These are phyloP conservation scores for Nerophis ophidion DNA, from an alignment of 2,113 vertebrate genomes.

Conservation along the genomic window DNA sequence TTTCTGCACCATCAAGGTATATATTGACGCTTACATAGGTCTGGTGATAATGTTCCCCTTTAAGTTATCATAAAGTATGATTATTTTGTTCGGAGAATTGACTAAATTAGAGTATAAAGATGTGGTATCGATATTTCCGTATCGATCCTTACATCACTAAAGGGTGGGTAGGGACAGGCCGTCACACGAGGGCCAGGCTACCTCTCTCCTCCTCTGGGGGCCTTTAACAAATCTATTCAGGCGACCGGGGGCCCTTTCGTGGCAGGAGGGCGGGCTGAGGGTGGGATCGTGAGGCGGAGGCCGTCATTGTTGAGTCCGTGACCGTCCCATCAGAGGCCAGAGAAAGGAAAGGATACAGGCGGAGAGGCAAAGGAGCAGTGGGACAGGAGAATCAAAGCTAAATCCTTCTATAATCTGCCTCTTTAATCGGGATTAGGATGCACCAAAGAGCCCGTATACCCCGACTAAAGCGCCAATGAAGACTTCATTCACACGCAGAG, in stretches of 20 bases:
- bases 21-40: no score
- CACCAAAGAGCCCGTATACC: constrained; percentile 54
- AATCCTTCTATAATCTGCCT: constrained; percentile 65
- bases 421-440: constrained; percentile 66
- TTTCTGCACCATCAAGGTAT: no score
- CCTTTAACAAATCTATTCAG: constrained; percentile 93
- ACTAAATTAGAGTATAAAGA: no score
- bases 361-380: constrained; percentile 59
- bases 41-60: no score
- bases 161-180: constrained; percentile 51
- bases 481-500: constrained; percentile 53
- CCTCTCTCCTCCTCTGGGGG: constrained; percentile 81
- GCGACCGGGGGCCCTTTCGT: constrained; percentile 59
- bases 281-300: constrained; percentile 48
- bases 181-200: constrained; percentile 77
- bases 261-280: constrained; percentile 41
- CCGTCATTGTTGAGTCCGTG: constrained; percentile 52
- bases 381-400: constrained; percentile 62
- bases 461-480: constrained; percentile 59
- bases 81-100: no score
- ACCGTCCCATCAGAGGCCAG: constrained; percentile 42
- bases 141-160: no score
- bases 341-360: constrained; percentile 33
- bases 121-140: no score
- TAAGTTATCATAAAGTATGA: no score